Conservation (phyloP, 2,888 invertebrate genomes). For the Carabus problematicus region DNA sequence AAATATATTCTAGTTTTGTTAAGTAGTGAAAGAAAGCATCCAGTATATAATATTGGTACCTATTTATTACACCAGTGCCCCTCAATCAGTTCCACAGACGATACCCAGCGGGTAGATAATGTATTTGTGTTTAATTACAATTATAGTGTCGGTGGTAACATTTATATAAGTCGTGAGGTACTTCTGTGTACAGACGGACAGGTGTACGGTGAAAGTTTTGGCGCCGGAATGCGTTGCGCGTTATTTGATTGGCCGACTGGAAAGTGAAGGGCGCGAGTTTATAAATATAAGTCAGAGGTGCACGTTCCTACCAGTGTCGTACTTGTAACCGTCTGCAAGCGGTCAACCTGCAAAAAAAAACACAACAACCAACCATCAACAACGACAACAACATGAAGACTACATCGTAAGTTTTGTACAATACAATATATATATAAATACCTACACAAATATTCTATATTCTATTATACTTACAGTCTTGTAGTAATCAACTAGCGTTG, state of each 20-base stretch:
- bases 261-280: slow-evolving; percentile 60
- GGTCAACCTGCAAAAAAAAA: slow-evolving; percentile 32
- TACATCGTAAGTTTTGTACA: slow-evolving; percentile 28
- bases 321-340: slow-evolving; percentile 33
- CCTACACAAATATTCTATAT: slow-evolving; percentile 1
- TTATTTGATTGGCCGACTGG: slow-evolving; percentile 51
- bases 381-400: slow-evolving; percentile 28
- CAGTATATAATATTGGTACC: slow-evolving; percentile 17
- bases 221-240: slow-evolving; percentile 22
- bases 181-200: slow-evolving; percentile 34
- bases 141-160: slow-evolving; percentile 35
- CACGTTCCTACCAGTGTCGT: slow-evolving; percentile 28
- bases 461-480: not conserved
- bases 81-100: slow-evolving; percentile 8
- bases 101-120: not conserved
- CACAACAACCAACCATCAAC: slow-evolving; percentile 23
- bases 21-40: no score
- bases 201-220: slow-evolving; percentile 31
- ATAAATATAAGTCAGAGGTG: slow-evolving; percentile 55
- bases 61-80: slow-evolving; percentile 9
- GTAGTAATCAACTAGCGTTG: no score
- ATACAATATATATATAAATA: no score
- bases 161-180: slow-evolving; percentile 42
- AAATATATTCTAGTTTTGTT: no score
- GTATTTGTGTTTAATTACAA: slow-evolving; percentile 30